Base-by-base conservation (phyloP, 2,888 invertebrate genomes). In the Caenorhabditis sinica region DNA sequence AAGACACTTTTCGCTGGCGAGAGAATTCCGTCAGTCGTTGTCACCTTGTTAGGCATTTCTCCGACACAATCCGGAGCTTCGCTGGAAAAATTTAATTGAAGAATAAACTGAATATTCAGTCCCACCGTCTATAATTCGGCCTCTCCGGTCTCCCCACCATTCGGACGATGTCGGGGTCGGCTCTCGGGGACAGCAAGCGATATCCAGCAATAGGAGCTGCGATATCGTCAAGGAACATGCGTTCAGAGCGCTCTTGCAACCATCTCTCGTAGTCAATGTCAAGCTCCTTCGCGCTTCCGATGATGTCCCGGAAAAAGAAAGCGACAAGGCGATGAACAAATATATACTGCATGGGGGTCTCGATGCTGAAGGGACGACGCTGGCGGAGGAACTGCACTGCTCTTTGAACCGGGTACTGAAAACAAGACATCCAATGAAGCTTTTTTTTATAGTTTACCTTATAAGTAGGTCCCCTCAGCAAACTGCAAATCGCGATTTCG, bases 171-270 rank as follows among this genome's bases (percentile, higher is more conserved):
- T 92, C 92, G n/a, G 91, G 92, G 66, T 92, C 92, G 33, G 91
- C 87, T 17, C 83, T 84, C 9, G 92, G 92, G 96, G 94, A 90
- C 96, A 97, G 87, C 97, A 90, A 84, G 23, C 90, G 88, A 84
- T 89, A 90, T 36, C 90, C 90, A 25, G 92, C 91, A 28, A 91
- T 87, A 40, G 88, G 85, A 51, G 75, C 80, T 40, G 73, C 53
- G 30, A 88, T 71, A 40, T 91, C 91, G 36, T 91, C 90, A 28
- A 92, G 85, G 77, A 91, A 92, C 86, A 91, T 87, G 2, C 92
- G 86, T 15, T 85, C 77, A 0, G 90, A 89, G 15, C 92, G 87
- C 23, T 90, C 89, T 58, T 89, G 87, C 51, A 92, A 77, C 92
- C 92, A 92, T 81, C 87, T 87, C 23, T 86, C 81, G 82, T 92